A percentile compares a stretch with the other conserved stretches of the same genome.
Evolutionary conservation across 1,140 invertebrate genomes (phyloP).

Genomic region (Drosophila rufa): DNA sequence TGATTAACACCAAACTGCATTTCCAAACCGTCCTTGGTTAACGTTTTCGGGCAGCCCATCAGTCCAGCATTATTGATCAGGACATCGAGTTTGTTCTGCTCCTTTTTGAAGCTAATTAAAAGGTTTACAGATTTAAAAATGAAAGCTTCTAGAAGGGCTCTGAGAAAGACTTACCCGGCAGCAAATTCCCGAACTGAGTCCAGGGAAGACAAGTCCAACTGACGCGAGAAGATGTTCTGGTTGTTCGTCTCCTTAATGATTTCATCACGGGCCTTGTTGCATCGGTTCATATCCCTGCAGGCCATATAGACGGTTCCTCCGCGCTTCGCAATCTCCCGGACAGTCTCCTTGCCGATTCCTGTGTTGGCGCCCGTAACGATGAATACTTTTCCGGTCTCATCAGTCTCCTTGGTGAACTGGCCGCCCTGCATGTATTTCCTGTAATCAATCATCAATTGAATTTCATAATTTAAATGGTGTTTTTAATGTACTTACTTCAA

Average conservation of each 20-base stretch:
- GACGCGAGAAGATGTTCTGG: constrained; percentile 91
- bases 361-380: constrained; percentile 95
- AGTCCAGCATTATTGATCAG: constrained; percentile 97
- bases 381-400: constrained; percentile 90
- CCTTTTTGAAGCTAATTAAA: constrained; percentile 86
- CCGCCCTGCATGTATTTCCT: constrained; percentile 87
- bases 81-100: constrained; percentile 90
- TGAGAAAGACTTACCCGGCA: constrained; percentile 73
- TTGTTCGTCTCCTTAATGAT: constrained; percentile 92
- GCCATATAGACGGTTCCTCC: constrained; percentile 93
- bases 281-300: constrained; percentile 91
- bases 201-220: constrained; percentile 92
- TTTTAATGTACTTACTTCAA: constrained; percentile 15
- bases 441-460: constrained; percentile 68
- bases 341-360: constrained; percentile 95
- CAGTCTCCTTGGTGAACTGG: constrained; percentile 85
- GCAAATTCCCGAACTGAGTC: constrained; percentile 92
- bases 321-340: constrained; percentile 89
- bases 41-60: constrained; percentile 89
- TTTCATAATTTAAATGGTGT: too few relatives aligned
- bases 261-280: constrained; percentile 89
- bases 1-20: constrained; percentile 95
- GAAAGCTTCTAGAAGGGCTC: neutral
- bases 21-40: constrained; percentile 95
- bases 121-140: neutral